phyloP scores from a whole-genome alignment of 1,140 invertebrate genomes.

The Parasteatoda tepidariorum region DNA sequence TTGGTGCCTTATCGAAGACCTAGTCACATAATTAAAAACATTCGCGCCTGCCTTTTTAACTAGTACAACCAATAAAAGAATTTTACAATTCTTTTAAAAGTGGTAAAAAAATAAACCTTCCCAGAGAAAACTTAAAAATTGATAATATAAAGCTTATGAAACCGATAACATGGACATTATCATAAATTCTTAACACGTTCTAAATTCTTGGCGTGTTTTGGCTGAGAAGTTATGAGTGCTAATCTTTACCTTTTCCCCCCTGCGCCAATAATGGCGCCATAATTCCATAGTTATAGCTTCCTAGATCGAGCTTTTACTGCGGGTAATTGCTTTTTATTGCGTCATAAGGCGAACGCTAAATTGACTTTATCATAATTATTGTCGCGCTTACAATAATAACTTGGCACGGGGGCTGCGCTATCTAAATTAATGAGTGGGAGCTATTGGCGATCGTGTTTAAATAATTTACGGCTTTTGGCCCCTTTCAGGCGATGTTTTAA shows the following conservation, averaged over 20 bases:
- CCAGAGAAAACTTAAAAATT: not conserved
- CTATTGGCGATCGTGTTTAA: slow-evolving; percentile 53
- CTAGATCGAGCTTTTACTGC: slow-evolving; percentile 45
- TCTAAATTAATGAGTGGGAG: slow-evolving; percentile 55
- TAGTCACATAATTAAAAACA: not conserved
- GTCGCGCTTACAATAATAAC: slow-evolving; percentile 58
- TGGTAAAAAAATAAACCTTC: not conserved
- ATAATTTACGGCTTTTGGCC: slow-evolving; percentile 38
- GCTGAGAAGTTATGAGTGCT: slow-evolving; percentile 47
- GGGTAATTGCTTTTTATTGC: slow-evolving; percentile 59
- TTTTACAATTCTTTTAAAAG: not conserved
- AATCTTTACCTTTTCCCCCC: slow-evolving; percentile 27
- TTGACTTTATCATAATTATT: slow-evolving; percentile 61
- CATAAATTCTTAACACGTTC: slow-evolving; percentile 55
- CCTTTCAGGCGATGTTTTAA: slow-evolving; percentile 22
- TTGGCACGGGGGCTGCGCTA: slow-evolving; percentile 28
- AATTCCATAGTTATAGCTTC: slow-evolving; percentile 58
- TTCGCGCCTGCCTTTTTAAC: not conserved
- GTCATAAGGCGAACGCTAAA: slow-evolving; percentile 57
- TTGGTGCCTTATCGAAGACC: not conserved
- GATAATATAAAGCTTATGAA: slow-evolving; percentile 14
- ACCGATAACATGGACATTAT: slow-evolving; percentile 54
- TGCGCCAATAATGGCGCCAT: slow-evolving; percentile 58
- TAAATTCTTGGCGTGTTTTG: slow-evolving; percentile 56
- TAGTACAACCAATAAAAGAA: not conserved